phyloP scores from a whole-genome alignment of 2,797 vertebrate genomes.

The Psittacula derbiana region DNA sequence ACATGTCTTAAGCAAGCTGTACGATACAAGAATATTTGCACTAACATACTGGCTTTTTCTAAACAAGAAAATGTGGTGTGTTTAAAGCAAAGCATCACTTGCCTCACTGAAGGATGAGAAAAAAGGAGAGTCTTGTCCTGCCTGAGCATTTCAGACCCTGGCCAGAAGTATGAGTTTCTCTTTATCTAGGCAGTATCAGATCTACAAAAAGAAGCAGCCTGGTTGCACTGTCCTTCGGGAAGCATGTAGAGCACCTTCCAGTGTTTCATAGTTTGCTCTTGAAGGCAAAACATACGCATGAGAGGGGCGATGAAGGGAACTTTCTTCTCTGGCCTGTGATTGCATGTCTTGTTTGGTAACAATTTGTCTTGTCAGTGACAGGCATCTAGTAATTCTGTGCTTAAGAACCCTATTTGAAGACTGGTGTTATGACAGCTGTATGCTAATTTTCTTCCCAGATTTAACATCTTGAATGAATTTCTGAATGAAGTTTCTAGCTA shows the following conservation, averaged over 20 bases:
- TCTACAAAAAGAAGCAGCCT: neutral
- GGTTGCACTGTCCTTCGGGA: neutral
- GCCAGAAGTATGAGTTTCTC: neutral
- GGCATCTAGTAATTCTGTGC: neutral
- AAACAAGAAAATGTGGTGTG: neutral
- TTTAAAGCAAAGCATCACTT: neutral
- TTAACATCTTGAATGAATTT: neutral
- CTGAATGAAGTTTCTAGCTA: neutral
- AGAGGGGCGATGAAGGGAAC: neutral
- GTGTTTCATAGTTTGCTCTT: neutral
- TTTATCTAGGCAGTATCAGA: neutral
- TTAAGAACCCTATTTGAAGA: neutral
- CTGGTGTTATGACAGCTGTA: conserved; percentile 20
- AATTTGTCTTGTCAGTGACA: neutral
- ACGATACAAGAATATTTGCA: neutral
- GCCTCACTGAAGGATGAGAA: neutral
- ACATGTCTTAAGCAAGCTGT: conserved; percentile 16
- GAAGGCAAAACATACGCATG: neutral
- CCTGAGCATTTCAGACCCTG: neutral
- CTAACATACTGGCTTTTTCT: neutral
- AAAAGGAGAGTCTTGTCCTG: neutral
- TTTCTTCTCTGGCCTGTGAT: neutral
- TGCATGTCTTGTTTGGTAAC: neutral
- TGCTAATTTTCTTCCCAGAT: conserved; percentile 1
- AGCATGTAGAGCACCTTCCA: neutral